A percentile compares a stretch with the other conserved stretches of the same genome.
Evolutionary conservation across 2,888 invertebrate genomes (phyloP).

Genomic region (Suillia variegata): DNA sequence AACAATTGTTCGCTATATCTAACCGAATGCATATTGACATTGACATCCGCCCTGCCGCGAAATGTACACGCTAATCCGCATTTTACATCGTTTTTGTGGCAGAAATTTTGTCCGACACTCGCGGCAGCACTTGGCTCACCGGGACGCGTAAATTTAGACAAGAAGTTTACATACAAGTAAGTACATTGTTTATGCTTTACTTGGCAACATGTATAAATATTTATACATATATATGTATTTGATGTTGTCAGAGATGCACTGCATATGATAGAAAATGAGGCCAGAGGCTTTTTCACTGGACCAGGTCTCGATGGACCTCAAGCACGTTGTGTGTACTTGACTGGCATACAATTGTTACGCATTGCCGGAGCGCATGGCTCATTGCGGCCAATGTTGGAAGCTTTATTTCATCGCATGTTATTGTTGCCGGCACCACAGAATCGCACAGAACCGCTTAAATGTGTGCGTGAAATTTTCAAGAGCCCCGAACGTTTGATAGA

Average conservation of each 20-base stretch:
- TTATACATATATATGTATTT: neutral
- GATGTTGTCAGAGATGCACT: slow-evolving; percentile 61
- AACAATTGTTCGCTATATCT: slow-evolving; percentile 70
- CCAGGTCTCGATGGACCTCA: slow-evolving; percentile 77
- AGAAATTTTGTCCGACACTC: slow-evolving; percentile 88
- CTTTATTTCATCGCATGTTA: slow-evolving; percentile 90
- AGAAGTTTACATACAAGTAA: slow-evolving; percentile 75
- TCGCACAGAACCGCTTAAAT: slow-evolving; percentile 82
- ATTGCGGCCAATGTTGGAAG: slow-evolving; percentile 89
- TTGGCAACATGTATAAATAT: neutral
- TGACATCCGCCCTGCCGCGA: slow-evolving; percentile 82
- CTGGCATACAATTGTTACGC: slow-evolving; percentile 86
- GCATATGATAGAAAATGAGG: slow-evolving; percentile 61
- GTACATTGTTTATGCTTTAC: slow-evolving; percentile 30
- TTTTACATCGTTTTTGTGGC: slow-evolving; percentile 89
- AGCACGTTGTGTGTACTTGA: slow-evolving; percentile 85
- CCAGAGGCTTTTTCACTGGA: slow-evolving; percentile 60
- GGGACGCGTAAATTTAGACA: slow-evolving; percentile 70
- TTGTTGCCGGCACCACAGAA: slow-evolving; percentile 85
- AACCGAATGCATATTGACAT: slow-evolving; percentile 83
- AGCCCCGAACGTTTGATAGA: slow-evolving; percentile 80
- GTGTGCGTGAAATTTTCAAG: slow-evolving; percentile 74
- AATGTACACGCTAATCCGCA: slow-evolving; percentile 83
- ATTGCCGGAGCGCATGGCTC: slow-evolving; percentile 86
- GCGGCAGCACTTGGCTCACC: slow-evolving; percentile 89